Evolutionary conservation across 2,888 invertebrate genomes (phyloP), one percentile per base, ranked within the genome.

Genomic region (Drosophila kanekoi): DNA sequence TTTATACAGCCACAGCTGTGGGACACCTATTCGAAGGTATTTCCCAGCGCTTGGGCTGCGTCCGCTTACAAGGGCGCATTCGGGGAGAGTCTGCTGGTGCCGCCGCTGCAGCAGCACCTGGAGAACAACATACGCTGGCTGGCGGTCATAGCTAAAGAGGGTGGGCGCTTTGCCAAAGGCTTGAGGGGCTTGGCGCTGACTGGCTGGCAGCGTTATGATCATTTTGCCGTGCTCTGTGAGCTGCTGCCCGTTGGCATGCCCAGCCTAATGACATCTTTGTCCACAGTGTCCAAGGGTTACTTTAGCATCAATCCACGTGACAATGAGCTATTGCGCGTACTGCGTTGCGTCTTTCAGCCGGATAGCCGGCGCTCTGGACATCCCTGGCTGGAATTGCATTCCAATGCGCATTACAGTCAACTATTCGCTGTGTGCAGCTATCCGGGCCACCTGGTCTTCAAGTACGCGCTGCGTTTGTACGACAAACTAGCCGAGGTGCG

Each of bases 21-120:
- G 95, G 94, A 95, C 79, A 95, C 94, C 77, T 96, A 95, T 78
- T 93, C 95, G 0, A 93, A 94, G 14, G 94, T 95, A 10, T 96
- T 96, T 83, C 93, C 94, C 4, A 94, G 94, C 0, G 94, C 95
- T 9, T 96, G 96, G 96, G 94, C 95, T 3, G 96, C 96, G 1
- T 95, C 95, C 3, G 96, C 96, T 0, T 96, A 94, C 90, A 96
- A 96, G 91, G 96, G 95, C 1, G 96, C 96, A 4, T 95, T 95
- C 78, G 96, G 96, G 0, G 95, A 96, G 90, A 95, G 95, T 3
- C 82, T 95, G 47, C 94, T 94, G 79, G 93, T 95, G 65, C 95
- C 95, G 5, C 95, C 95, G 65, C 93, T 95, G 14, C 93, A 94
- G 74, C 93, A 95, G 48, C 96, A 96, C 91, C 91, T 96, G 53